Evolutionary conservation across 2,113 vertebrate species (phyloP).

Genomic region (Pelecanus crispus): DNA sequence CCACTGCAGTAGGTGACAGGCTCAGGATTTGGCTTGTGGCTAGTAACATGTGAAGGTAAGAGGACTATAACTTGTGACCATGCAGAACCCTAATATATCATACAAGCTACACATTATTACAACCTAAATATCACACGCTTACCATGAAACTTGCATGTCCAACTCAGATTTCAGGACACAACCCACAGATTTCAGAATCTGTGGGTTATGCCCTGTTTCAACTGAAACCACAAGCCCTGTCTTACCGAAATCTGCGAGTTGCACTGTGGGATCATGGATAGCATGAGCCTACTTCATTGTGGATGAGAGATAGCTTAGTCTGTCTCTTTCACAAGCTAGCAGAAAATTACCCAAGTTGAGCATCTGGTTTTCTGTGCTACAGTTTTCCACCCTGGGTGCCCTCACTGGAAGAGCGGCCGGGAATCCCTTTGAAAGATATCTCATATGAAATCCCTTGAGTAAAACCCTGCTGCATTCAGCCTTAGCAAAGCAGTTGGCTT

Average conservation of each 20-base stretch:
- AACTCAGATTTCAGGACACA: not conserved
- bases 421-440: not conserved
- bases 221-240: not conserved
- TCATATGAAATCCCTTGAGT: not conserved
- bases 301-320: not conserved
- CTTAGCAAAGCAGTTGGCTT: not conserved
- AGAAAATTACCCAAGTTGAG: not conserved
- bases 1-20: not conserved
- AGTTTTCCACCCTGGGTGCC: not conserved
- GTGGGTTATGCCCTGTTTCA: not conserved
- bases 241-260: not conserved
- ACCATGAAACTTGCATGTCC: not conserved
- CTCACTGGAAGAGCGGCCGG: not conserved
- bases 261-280: not conserved
- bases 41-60: not conserved
- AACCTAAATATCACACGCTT: not conserved
- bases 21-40: not conserved
- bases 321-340: not conserved
- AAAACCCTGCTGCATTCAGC: not conserved
- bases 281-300: not conserved
- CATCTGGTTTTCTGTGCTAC: not conserved
- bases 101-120: not conserved
- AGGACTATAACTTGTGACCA: not conserved
- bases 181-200: not conserved
- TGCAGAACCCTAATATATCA: not conserved